phyloP scores from a whole-genome alignment of 2,888 invertebrate genomes.

The Cryptocheilus praepositus region DNA sequence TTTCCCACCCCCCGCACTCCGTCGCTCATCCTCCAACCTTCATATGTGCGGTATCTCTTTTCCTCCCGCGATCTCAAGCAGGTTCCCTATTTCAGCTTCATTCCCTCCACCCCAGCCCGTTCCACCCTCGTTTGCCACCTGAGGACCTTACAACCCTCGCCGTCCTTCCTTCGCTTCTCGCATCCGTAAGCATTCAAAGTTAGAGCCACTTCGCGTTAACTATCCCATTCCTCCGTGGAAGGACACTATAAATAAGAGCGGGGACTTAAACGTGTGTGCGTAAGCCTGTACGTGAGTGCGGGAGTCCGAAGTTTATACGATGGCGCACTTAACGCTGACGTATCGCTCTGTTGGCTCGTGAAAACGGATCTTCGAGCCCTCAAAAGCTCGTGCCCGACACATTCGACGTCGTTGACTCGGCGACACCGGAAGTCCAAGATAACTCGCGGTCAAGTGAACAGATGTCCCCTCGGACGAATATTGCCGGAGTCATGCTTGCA shows the following conservation, averaged over 20 bases:
- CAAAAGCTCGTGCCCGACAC: background rate
- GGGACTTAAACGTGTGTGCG: conserved; percentile 11
- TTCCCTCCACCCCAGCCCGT: background rate
- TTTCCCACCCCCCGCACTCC: background rate
- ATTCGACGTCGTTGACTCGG: no score
- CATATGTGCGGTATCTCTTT: background rate
- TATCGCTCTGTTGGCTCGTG: conserved; percentile 18
- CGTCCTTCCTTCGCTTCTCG: conserved; percentile 15
- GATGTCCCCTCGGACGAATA: no score
- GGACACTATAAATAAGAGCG: conserved; percentile 47
- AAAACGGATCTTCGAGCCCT: conserved; percentile 5
- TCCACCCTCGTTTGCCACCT: conserved; percentile 2
- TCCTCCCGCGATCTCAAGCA: background rate
- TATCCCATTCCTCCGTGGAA: conserved; percentile 36
- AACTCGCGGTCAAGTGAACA: no score
- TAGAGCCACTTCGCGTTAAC: conserved; percentile 49
- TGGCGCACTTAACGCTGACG: conserved; percentile 12
- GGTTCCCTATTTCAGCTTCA: background rate
- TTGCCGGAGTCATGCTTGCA: no score
- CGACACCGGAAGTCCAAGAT: no score
- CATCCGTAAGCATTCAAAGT: conserved; percentile 48
- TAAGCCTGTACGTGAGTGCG: background rate
- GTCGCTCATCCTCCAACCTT: background rate
- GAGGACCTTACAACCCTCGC: conserved; percentile 12
- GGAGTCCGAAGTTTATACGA: conserved; percentile 23